These are phyloP conservation scores for Parnassius mnemosyne DNA, from an alignment of 2,888 invertebrate species.

Conservation along the genomic window DNA sequence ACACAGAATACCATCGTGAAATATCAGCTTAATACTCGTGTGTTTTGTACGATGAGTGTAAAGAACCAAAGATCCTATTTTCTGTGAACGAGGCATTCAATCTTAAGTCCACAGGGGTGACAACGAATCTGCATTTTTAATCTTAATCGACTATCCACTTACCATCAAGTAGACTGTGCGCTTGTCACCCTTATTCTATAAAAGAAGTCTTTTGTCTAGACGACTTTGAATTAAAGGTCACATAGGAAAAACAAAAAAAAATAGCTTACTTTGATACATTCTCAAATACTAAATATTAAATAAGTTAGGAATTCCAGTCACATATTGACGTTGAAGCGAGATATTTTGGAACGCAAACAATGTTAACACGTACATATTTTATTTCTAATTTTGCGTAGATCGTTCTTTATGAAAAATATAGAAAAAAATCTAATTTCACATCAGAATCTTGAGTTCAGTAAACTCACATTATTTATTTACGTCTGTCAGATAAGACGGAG, in stretches of 20 bases:
- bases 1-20: too few species aligned
- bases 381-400: neutral
- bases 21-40: too few species aligned
- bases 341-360: neutral
- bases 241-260: neutral
- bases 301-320: neutral
- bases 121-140: too few species aligned
- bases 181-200: too few species aligned
- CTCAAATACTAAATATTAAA: neutral
- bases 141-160: too few species aligned
- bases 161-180: too few species aligned
- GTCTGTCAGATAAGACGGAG: too few species aligned
- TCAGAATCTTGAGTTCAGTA: neutral
- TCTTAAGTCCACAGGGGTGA: too few species aligned
- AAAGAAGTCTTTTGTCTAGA: neutral
- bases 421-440: neutral
- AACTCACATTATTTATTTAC: neutral
- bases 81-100: too few species aligned
- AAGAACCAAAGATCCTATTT: too few species aligned
- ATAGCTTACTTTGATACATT: neutral
- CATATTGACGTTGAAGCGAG: neutral
- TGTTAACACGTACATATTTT: neutral
- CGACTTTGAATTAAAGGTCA: neutral
- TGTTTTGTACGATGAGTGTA: too few species aligned
- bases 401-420: neutral